A percentile compares a stretch with the other conserved stretches of the same genome.
Evolutionary conservation across 2,797 vertebrate genomes (phyloP).

Genomic region (Babyrousa celebensis): DNA sequence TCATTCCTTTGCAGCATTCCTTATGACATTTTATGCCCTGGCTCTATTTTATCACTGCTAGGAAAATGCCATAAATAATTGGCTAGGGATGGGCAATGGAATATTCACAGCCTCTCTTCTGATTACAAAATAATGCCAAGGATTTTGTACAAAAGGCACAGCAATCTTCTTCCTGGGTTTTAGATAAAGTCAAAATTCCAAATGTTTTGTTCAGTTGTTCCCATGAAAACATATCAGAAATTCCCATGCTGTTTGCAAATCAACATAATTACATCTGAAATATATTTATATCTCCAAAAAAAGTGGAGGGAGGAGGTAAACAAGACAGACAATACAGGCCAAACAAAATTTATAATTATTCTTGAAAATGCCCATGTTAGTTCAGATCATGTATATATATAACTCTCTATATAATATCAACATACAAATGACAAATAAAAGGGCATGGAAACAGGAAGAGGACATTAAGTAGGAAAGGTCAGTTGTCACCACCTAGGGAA

Average conservation of each 20-base stretch:
- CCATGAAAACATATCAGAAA: slow-evolving; percentile 32
- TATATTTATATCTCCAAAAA: slow-evolving; percentile 39
- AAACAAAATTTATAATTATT: slow-evolving; percentile 32
- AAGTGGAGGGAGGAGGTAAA: not conserved
- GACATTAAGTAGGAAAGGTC: not conserved
- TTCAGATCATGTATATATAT: not conserved
- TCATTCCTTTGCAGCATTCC: slow-evolving; percentile 61
- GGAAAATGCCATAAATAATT: slow-evolving; percentile 76
- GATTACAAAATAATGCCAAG: slow-evolving; percentile 58
- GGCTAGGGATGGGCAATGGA: slow-evolving; percentile 3
- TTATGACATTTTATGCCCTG: slow-evolving; percentile 70
- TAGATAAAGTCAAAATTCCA: slow-evolving; percentile 45
- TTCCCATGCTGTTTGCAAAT: not conserved
- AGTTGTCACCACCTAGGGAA: not conserved
- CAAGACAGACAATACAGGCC: not conserved
- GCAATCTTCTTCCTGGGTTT: not conserved
- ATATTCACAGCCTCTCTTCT: not conserved
- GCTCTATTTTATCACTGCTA: slow-evolving; percentile 74
- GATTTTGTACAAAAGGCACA: not conserved
- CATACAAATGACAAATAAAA: not conserved
- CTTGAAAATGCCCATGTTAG: not conserved
- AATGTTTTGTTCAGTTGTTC: slow-evolving; percentile 43
- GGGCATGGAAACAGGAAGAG: not conserved
- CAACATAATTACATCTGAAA: slow-evolving; percentile 21
- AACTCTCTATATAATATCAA: not conserved